Conservation (phyloP, 2,113 vertebrate species). For the Anoura caudifer region DNA sequence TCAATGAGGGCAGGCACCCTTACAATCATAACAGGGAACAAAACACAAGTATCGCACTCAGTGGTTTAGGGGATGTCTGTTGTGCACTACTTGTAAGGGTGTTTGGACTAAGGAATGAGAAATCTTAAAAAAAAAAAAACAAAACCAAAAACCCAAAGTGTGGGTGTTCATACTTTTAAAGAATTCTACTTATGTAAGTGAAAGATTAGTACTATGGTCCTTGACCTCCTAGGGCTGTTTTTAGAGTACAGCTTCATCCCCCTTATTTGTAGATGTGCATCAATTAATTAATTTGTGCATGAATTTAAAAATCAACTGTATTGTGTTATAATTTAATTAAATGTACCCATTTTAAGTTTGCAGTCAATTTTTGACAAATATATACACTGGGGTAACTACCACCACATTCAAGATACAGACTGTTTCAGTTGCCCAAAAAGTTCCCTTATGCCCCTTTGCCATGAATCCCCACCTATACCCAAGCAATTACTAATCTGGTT, state of each 20-base stretch:
- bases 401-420: neutral
- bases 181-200: neutral
- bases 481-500: neutral
- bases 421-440: neutral
- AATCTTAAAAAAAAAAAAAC: neutral
- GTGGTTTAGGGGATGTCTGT: neutral
- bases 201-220: neutral
- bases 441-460: neutral
- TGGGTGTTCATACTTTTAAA: neutral
- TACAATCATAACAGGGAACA: neutral
- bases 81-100: neutral
- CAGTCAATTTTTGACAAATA: neutral
- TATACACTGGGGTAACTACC: neutral
- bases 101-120: neutral
- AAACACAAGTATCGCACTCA: rapidly evolving
- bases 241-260: neutral
- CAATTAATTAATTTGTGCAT: neutral
- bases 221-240: neutral
- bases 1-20: neutral
- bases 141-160: no score
- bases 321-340: neutral
- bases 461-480: neutral
- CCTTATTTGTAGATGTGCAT: neutral
- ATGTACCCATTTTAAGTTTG: neutral
- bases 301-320: neutral